Base-by-base conservation (phyloP, 2,888 invertebrate genomes). In the Cheilosia pagana region DNA sequence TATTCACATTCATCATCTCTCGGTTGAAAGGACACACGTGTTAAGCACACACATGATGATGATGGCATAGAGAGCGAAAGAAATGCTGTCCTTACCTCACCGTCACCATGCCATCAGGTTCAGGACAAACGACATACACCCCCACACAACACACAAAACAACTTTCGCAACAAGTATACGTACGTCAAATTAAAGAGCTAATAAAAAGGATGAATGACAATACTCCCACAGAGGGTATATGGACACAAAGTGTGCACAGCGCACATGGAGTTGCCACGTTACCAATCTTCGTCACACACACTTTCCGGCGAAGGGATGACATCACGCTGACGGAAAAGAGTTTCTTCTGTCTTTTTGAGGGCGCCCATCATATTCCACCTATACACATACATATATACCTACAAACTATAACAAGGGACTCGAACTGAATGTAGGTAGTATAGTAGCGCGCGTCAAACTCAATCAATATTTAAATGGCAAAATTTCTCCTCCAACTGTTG, bases 401-500 rank as follows among this genome's bases (percentile, higher is more conserved):
- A 3, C 25, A 25, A 35, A 35, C 10, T 19, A 45, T 5, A 16
- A 45, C 2, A 16, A 2, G 16, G 39, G 59, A 25, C 25, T 25
- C 6, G 25, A 25, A 28, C 28, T 28, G 25, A 48, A 65, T 72
- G n/a, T n/a, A n/a, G n/a, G n/a, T n/a, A n/a, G n/a, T n/a, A 45
- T 63, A 19, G 43, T 68, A 68, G 35, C 65, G 75, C 67, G 45
- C 68, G 50, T 52, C 8, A 83, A 78, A 70, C 63, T 16, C 78
- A 83, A 78, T 83, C 83, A 78, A 83, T 83, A 78, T 52, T 76
- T 50, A 41, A 83, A 68, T 52, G 52, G 43, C 5, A 21, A 60
- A 60, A 60, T 75, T 71, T 76, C 71, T 50, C 71, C 75, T 60
- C 60, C 81, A 85, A 81, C 81, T 85, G 85, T 85, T 85, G 85